Conservation (phyloP, 1,140 invertebrate genomes). For the Neodiprion fabricii region DNA sequence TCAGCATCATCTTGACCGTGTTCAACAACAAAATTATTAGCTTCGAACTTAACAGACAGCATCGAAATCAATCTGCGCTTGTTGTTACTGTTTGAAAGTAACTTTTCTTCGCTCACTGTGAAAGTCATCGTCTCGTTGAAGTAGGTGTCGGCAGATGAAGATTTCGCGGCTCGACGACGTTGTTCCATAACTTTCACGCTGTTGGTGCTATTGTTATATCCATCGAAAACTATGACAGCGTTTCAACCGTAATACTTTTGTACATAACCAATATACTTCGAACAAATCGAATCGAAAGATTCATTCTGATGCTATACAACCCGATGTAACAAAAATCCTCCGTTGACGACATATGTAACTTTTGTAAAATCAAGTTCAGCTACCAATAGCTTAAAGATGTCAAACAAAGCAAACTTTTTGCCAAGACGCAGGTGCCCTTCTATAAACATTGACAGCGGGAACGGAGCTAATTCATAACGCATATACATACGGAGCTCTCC, state of each 20-base stretch:
- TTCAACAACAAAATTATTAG: slow-evolving; percentile 6
- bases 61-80: not conserved
- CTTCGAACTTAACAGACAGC: not conserved
- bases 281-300: slow-evolving; percentile 42
- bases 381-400: slow-evolving; percentile 17
- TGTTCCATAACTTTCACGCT: slow-evolving; percentile 19
- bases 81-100: slow-evolving; percentile 1
- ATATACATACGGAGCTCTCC: slow-evolving; percentile 32
- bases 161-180: slow-evolving; percentile 11
- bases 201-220: slow-evolving; percentile 22
- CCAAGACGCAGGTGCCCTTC: slow-evolving; percentile 35
- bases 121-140: slow-evolving; percentile 20
- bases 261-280: slow-evolving; percentile 48
- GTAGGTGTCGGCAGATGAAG: slow-evolving; percentile 12
- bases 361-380: not conserved
- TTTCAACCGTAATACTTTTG: slow-evolving; percentile 18
- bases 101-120: slow-evolving; percentile 8
- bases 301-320: slow-evolving; percentile 43
- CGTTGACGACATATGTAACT: slow-evolving; percentile 36
- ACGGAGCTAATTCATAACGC: slow-evolving; percentile 37
- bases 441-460: slow-evolving; percentile 37
- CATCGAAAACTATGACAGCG: slow-evolving; percentile 28
- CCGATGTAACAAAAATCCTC: slow-evolving; percentile 41
- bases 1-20: slow-evolving; percentile 30
- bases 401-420: slow-evolving; percentile 33